Base-by-base conservation (phyloP, 2,113 vertebrate species). In the Excalfactoria chinensis region DNA sequence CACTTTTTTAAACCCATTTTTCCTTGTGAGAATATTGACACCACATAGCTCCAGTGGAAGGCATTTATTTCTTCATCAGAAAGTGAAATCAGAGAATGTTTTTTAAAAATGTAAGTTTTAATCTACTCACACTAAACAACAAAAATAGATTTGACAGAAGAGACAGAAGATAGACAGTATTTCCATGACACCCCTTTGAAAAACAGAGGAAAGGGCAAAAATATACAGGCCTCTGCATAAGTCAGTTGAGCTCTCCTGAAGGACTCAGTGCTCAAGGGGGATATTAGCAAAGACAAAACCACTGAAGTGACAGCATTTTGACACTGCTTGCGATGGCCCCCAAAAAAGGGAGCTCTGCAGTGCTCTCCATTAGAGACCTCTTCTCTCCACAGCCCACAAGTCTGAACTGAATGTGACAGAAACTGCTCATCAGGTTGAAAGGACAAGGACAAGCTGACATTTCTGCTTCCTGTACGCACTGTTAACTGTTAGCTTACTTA, bases 21-120 rank as follows among this genome's bases (percentile, higher is more conserved):
- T 85, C 14, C 22, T 81, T 86, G 40, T 74, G 62, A 86, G 56
- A 85, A 94, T 18, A 16, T 79, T 85, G 67, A 81, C 11, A 67
- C 12, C n/a, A 30, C 21, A 28, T 7, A 82, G 26, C 48, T 88
- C 58, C 84, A 88, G 64, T 71, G 20, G 32, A 55, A 82, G 41
- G 30, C 13, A 22, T 11, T 41, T 67, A n/a, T 7, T 64, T 67
- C 48, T 89, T 66, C 41, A n/a, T 46, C 48, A 84, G 69, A 86
- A 86, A 84, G 18, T 7, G 5, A 93, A 86, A 55, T 55, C 28
- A 64, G 37, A 90, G 4, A 51, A 74, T 53, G 0, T 93, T 59
- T 46, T 46, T 30, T 3, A 22, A 63, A 25, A 35, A 6, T 6
- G 1, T 17, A 83, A 56, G 11, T 72, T 77, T 46, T 74, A 30